Evolutionary conservation across 2,888 invertebrate species (phyloP).

Genomic region (Pseudoips prasinana): DNA sequence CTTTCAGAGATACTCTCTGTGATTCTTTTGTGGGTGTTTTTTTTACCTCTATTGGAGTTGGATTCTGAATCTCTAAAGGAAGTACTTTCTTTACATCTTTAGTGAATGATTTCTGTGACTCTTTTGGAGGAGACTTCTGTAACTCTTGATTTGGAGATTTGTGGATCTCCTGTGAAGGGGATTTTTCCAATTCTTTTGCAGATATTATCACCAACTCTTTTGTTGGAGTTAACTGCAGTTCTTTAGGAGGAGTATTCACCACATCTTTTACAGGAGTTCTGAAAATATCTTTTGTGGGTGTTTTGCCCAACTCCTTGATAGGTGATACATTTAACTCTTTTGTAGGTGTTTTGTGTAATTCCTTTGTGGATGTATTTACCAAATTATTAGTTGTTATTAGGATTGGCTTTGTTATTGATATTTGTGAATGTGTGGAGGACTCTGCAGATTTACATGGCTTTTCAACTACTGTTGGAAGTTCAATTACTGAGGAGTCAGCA

Average conservation of each 20-base stretch:
- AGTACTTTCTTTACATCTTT: conserved; percentile 9
- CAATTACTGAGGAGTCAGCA: conserved; percentile 42
- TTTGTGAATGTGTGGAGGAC: no score
- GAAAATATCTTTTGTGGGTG: neutral
- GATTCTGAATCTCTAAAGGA: neutral
- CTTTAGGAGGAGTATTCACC: neutral
- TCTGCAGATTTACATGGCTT: conserved; percentile 3
- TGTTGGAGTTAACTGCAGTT: neutral
- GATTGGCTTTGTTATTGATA: neutral
- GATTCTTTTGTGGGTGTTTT: conserved; percentile 5
- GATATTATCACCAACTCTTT: neutral
- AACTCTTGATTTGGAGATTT: neutral
- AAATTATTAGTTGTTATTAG: neutral
- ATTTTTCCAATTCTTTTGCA: neutral
- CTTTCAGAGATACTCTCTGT: conserved; percentile 12
- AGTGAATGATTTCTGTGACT: neutral
- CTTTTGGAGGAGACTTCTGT: neutral
- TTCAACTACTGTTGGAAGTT: conserved; percentile 17
- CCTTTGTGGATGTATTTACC: neutral
- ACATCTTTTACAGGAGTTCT: neutral
- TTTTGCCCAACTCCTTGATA: neutral
- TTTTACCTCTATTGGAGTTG: conserved; percentile 7
- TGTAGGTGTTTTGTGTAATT: neutral
- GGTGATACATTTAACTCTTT: neutral
- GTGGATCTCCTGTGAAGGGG: neutral